These are phyloP conservation scores for Eupithecia insigniata DNA, from an alignment of 2,888 invertebrate species.

Conservation along the genomic window DNA sequence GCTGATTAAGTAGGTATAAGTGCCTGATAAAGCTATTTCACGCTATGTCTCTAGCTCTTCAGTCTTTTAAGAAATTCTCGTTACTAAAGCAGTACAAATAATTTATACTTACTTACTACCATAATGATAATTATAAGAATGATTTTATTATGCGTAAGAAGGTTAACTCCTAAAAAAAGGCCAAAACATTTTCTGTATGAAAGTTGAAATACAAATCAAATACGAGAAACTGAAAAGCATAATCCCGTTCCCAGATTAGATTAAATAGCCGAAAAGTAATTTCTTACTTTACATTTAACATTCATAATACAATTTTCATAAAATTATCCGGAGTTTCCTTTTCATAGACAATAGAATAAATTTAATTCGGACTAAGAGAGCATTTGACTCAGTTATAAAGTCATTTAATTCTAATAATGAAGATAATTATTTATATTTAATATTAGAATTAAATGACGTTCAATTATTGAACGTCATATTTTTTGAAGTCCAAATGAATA, in stretches of 20 bases:
- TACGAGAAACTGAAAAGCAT: conserved; percentile 6
- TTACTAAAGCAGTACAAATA: neutral
- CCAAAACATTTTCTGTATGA: neutral
- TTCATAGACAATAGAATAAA: conserved; percentile 41
- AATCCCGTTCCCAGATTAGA: conserved; percentile 32
- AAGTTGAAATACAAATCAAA: neutral
- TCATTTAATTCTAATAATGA: neutral
- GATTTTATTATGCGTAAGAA: no score
- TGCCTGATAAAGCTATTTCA: neutral
- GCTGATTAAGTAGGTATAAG: neutral
- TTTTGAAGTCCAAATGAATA: neutral
- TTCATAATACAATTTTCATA: conserved; percentile 44
- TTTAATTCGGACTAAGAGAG: conserved; percentile 36
- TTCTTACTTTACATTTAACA: conserved; percentile 45
- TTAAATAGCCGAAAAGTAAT: conserved; percentile 44
- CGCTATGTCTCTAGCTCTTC: neutral
- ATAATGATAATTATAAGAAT: no score
- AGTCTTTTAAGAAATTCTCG: neutral
- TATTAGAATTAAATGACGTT: no score
- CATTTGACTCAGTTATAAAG: conserved; percentile 19
- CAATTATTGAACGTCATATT: neutral
- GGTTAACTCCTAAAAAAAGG: neutral
- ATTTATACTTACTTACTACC: neutral
- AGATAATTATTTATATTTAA: no score
- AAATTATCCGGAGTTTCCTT: conserved; percentile 35